phyloP scores from a whole-genome alignment of 2,113 vertebrate genomes.

The Larimichthys polyactis region DNA sequence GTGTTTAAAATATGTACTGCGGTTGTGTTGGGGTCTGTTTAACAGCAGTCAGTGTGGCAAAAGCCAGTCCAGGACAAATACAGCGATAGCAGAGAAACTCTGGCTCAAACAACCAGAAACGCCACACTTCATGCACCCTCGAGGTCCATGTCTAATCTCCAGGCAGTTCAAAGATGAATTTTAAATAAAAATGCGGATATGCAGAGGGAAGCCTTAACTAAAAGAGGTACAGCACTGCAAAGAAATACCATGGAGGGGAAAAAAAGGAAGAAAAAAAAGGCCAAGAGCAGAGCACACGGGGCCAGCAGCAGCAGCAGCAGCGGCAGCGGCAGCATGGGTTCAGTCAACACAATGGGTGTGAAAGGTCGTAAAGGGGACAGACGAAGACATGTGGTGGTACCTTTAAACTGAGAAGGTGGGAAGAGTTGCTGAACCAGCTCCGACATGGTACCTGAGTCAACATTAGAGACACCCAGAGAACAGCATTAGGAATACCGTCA shows the following conservation, averaged over 20 bases:
- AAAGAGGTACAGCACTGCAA: conserved; percentile 29
- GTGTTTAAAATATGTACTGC: neutral
- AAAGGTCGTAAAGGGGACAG: conserved; percentile 20
- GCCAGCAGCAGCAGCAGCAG: neutral
- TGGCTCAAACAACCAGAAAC: neutral
- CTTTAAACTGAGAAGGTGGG: conserved; percentile 89
- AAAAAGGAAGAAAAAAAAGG: neutral
- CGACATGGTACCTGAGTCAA: conserved; percentile 87
- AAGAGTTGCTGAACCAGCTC: conserved; percentile 90
- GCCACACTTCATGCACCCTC: conserved; percentile 25
- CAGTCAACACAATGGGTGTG: conserved; percentile 45
- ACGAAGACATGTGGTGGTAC: conserved; percentile 76
- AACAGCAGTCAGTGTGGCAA: neutral
- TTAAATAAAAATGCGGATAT: neutral
- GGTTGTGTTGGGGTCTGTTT: neutral
- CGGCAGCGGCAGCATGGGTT: conserved; percentile 25
- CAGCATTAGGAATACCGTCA: conserved; percentile 16
- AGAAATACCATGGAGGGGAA: neutral
- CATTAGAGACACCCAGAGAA: conserved; percentile 52
- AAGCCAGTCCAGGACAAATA: neutral
- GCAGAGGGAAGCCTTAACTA: conserved; percentile 15
- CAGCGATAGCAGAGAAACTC: conserved; percentile 2
- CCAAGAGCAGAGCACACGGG: conserved; percentile 29
- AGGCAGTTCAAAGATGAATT: conserved; percentile 8
- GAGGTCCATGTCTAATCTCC: conserved; percentile 36